Evolutionary conservation across 1,140 invertebrate species (phyloP), one percentile per base, ranked within the genome.

Genomic region (Metaphire vulgaris): DNA sequence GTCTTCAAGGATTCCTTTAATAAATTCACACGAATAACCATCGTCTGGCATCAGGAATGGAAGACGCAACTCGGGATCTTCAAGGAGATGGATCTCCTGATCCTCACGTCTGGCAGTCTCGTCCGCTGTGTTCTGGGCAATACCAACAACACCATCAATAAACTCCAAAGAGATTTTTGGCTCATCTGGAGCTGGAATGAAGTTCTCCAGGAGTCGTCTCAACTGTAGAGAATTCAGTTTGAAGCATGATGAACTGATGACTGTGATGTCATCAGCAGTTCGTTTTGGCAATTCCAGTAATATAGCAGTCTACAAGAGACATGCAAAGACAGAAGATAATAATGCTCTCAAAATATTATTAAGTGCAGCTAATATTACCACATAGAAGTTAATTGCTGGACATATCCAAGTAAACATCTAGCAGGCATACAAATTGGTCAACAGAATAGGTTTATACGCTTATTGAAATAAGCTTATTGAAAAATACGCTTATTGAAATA

Each of bases 161-260:
- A 85, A 80, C 30, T 79, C 77, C n/a, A 79, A 80, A 32, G 85
- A 89, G 84, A 69, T 89, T 85, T 79, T 90, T 87, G 81, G 92
- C 74, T 86, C 85, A 89, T 78, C 85, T 77, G 15, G 93, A 91
- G 89, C 89, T 0, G 91, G 89, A 80, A 92, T 90, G 88, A 94
- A 97, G 80, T 91, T 91, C 81, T 92, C 90, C 16, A 97, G 86
- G 21, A 56, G 41, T 21, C 21, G 26, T 33, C 68, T 80, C 70
- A 99, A 90, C 87, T 99, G 97, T 29, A 98, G 88, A 0, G 96
- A 98, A 87, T 99, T 99, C 15, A 99, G 88, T 83, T 98, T 97
- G 88, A 97, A 98, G 86, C 96, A 99, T 33, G 93, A 92, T n/a
- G 94, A 92, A 72, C 93, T 92, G 56, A 98, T 89, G 70, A 91